Conservation (phyloP, 2,888 invertebrate species). For the Ophioninae sp. region DNA sequence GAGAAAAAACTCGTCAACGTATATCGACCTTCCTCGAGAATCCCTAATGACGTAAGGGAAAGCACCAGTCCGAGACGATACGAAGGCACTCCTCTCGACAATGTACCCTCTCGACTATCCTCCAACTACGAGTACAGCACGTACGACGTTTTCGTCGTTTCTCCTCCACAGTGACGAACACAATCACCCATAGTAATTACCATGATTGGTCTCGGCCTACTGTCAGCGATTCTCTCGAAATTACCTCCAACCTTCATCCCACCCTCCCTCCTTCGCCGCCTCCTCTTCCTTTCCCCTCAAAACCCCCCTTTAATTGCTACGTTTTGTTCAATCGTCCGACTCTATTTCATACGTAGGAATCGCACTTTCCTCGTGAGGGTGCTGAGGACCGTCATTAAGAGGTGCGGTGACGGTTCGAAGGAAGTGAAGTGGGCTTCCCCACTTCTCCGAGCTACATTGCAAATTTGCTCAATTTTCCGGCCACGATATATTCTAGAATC, state of each 20-base stretch:
- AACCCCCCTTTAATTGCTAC: slow-evolving; percentile 65
- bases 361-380: slow-evolving; percentile 30
- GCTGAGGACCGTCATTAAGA: slow-evolving; percentile 43
- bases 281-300: no score
- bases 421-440: slow-evolving; percentile 19
- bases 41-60: slow-evolving; percentile 57
- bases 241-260: slow-evolving; percentile 64
- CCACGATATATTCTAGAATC: neutral
- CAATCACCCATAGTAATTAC: slow-evolving; percentile 75
- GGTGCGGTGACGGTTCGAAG: slow-evolving; percentile 27
- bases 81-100: slow-evolving; percentile 41
- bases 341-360: slow-evolving; percentile 4
- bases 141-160: slow-evolving; percentile 17
- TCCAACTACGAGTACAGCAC: slow-evolving; percentile 23
- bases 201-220: slow-evolving; percentile 73
- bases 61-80: slow-evolving; percentile 56
- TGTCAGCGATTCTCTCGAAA: slow-evolving; percentile 72
- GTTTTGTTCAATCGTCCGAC: slow-evolving; percentile 57
- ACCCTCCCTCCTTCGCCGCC: no score
- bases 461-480: slow-evolving; percentile 10
- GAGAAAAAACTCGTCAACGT: slow-evolving; percentile 25
- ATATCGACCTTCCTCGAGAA: slow-evolving; percentile 55
- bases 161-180: slow-evolving; percentile 70
- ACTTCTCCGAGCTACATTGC: slow-evolving; percentile 12
- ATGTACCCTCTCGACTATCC: slow-evolving; percentile 27